A percentile compares a stretch with the other conserved stretches of the same genome.
Evolutionary conservation across 2,797 vertebrate species (phyloP).

Genomic region (Jordanella pulchra): DNA sequence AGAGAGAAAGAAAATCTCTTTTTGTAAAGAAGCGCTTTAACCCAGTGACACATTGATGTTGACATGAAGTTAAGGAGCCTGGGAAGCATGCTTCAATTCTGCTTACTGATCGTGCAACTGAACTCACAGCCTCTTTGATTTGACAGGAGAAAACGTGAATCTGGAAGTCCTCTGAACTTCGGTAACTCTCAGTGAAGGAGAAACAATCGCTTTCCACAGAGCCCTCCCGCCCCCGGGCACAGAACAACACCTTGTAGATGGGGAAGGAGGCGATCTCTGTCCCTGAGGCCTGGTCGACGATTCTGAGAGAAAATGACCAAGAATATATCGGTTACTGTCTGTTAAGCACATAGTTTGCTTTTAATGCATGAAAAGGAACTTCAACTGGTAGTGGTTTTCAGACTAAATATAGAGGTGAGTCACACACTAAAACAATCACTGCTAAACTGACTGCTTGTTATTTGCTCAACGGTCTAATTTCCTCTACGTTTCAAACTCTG

Average conservation of each 20-base stretch:
- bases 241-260: conserved; percentile 96
- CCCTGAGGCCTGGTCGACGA: conserved; percentile 87
- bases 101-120: background rate
- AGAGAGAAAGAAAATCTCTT: background rate
- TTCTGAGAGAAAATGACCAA: conserved; percentile 71
- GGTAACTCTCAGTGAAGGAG: conserved; percentile 94
- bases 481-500: conserved; percentile 18
- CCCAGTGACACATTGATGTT: background rate
- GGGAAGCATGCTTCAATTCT: background rate
- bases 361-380: conserved; percentile 5
- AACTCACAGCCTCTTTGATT: conserved; percentile 97
- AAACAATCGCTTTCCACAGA: conserved; percentile 92
- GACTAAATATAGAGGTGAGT: background rate
- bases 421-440: background rate
- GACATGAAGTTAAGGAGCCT: background rate
- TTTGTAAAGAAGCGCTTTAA: background rate
- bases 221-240: conserved; percentile 88
- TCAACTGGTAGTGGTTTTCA: background rate
- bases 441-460: conserved; percentile 1
- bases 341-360: background rate
- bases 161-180: conserved; percentile 94
- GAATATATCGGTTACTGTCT: background rate
- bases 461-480: conserved; percentile 18
- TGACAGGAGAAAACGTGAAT: conserved; percentile 97
- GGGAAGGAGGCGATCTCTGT: conserved; percentile 92